These are phyloP conservation scores for Oreochromis spilurus DNA, from an alignment of 2,113 vertebrate genomes.

Conservation along the genomic window DNA sequence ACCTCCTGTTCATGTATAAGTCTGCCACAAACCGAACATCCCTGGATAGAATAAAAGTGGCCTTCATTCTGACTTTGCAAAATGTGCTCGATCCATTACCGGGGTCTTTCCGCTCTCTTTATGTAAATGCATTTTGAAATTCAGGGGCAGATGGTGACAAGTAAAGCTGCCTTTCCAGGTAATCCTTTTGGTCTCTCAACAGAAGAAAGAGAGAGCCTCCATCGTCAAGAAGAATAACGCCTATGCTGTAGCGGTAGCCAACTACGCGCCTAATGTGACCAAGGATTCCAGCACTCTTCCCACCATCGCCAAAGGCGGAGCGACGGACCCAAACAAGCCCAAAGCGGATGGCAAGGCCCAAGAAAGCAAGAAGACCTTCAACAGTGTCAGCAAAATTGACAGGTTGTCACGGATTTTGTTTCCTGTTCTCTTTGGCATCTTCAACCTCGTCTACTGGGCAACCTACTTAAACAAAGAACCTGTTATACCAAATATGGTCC, in stretches of 20 bases:
- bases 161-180: neutral
- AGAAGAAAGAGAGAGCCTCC: conserved; percentile 97
- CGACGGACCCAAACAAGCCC: conserved; percentile 81
- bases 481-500: conserved; percentile 88
- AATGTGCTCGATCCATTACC: neutral
- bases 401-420: conserved; percentile 98
- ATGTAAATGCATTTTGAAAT: neutral
- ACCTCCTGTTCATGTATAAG: neutral
- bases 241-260: conserved; percentile 95
- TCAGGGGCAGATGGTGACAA: neutral
- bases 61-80: neutral
- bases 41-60: neutral
- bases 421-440: conserved; percentile 92
- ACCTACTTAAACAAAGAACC: conserved; percentile 97
- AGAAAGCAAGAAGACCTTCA: conserved; percentile 97
- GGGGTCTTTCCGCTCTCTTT: neutral
- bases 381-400: conserved; percentile 99
- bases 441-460: conserved; percentile 98
- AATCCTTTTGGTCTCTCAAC: conserved; percentile 48
- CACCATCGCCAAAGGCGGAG: conserved; percentile 91
- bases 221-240: conserved; percentile 97
- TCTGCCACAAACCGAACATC: neutral
- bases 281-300: conserved; percentile 92
- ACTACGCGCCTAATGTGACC: conserved; percentile 93
- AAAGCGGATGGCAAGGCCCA: conserved; percentile 84